These are phyloP conservation scores for Halichoeres trimaculatus DNA, from an alignment of 2,113 vertebrate genomes.

Conservation along the genomic window DNA sequence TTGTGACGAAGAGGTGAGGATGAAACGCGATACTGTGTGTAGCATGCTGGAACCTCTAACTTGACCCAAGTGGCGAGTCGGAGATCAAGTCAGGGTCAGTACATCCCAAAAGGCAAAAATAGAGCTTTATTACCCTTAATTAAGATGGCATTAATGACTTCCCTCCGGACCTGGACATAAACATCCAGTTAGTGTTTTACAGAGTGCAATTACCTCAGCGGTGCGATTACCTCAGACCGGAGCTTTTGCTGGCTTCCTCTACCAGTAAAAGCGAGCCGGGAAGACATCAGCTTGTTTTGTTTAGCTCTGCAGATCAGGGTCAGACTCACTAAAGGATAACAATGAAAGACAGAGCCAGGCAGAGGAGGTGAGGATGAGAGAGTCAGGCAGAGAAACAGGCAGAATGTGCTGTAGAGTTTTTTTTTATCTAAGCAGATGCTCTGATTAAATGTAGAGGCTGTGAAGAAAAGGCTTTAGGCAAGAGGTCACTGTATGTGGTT, in stretches of 20 bases:
- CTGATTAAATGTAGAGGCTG: constrained; percentile 51
- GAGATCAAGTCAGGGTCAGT: constrained; percentile 72
- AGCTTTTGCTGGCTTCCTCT: constrained; percentile 70
- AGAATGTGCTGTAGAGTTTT: constrained; percentile 54
- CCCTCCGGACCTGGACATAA: constrained; percentile 78
- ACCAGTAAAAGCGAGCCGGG: constrained; percentile 67
- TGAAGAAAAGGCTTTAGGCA: constrained; percentile 46
- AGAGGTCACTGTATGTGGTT: constrained; percentile 49
- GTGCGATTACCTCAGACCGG: constrained; percentile 79
- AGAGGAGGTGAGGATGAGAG: not conserved
- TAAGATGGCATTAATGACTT: constrained; percentile 83
- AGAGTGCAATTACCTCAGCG: constrained; percentile 77
- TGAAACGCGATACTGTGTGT: constrained; percentile 50
- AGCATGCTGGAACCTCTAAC: constrained; percentile 56
- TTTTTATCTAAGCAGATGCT: constrained; percentile 53
- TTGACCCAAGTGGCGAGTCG: constrained; percentile 28
- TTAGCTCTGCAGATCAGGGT: constrained; percentile 70
- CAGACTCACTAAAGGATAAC: constrained; percentile 46
- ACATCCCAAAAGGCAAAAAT: constrained; percentile 66
- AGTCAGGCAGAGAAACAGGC: constrained; percentile 1
- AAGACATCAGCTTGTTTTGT: constrained; percentile 82
- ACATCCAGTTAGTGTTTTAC: constrained; percentile 80
- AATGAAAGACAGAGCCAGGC: constrained; percentile 12
- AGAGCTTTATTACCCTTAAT: constrained; percentile 78
- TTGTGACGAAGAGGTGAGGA: constrained; percentile 38